Evolutionary conservation across 1,140 invertebrate species (phyloP), one percentile per base, ranked within the genome.

Genomic region (Drosophila insularis): DNA sequence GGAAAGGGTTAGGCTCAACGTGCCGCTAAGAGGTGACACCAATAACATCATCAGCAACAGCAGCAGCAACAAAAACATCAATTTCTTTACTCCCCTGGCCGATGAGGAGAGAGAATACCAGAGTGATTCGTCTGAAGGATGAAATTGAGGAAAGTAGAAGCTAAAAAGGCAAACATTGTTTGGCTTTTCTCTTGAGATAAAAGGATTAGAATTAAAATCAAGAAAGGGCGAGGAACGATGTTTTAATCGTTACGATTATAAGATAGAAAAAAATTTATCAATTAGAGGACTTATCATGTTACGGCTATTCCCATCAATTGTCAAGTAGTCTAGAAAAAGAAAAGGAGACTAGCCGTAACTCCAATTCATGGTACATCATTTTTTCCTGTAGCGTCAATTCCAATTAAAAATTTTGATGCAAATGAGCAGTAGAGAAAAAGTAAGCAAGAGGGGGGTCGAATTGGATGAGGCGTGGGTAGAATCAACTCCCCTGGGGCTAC

Each of bases 321-420:
- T 53, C 43, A 31, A 19, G 39, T 21, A 4, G 4, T 53, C 63
- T 56, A 58, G 68, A 19, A 46, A 46, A 19, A 19, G 17, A 19
- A 19, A 6, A 14, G n/a, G n/a, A 10, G 8, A 35, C 32, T 1
- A 32, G 19, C 59, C 53, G 17, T 17, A 14, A 19, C 11, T 6
- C 23, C 8, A 7, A 46, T 11, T 10, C n/a, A 19, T 50, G 13
- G 5, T 7, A 10, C 14, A 11, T 14, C 13, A 37, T 37, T 21
- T 40, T 14, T 23, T 63, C 40, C 46, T 70, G 60, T 62, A 68
- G 27, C 53, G 56, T 60, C 82, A 75, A 87, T 87, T 86, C 81
- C 81, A 86, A 87, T 86, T 86, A 86, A 87, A 86, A 86, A 82
- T 82, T 71, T 81, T 86, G 81, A 85, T 86, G 82, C 84, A 86